phyloP scores from a whole-genome alignment of 2,113 vertebrate genomes.

The Limanda limanda region DNA sequence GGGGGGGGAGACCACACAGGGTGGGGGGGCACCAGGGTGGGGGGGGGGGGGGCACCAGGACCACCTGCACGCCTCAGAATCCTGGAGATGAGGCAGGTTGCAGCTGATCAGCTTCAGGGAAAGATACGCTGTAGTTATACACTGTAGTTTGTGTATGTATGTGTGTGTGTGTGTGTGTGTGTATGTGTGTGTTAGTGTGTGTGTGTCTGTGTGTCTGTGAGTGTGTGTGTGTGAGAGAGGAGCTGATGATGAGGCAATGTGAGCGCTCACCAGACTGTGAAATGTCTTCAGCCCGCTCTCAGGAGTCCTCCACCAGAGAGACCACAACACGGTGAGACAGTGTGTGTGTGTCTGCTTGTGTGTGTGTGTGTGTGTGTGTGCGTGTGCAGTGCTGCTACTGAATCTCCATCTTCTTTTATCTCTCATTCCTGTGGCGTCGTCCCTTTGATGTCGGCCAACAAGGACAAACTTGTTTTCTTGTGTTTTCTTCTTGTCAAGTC shows the following conservation, averaged over 20 bases:
- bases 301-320: conserved; percentile 47
- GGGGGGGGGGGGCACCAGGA: no score
- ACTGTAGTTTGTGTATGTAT: conserved; percentile 6
- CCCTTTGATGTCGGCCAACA: conserved; percentile 54
- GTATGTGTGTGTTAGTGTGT: conserved; percentile 31
- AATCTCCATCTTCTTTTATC: conserved; percentile 28
- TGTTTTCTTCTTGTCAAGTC: conserved; percentile 22
- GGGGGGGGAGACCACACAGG: no score
- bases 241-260: conserved; percentile 19
- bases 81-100: no score
- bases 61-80: no score
- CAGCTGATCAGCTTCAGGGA: no score
- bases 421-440: conserved; percentile 44
- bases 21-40: no score
- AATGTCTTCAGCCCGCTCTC: conserved; percentile 67
- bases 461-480: conserved; percentile 33
- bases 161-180: conserved; percentile 33
- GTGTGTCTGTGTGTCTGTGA: conserved; percentile 28
- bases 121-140: no score
- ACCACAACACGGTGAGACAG: conserved; percentile 59
- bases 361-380: background rate
- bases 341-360: conserved; percentile 54
- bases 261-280: conserved; percentile 69
- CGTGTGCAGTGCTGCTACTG: conserved; percentile 20
- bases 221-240: conserved; percentile 13